A percentile compares a stretch with the other conserved stretches of the same genome.
Conservation (phyloP, 2,888 invertebrate species). For the Diaphora mendica region DNA sequence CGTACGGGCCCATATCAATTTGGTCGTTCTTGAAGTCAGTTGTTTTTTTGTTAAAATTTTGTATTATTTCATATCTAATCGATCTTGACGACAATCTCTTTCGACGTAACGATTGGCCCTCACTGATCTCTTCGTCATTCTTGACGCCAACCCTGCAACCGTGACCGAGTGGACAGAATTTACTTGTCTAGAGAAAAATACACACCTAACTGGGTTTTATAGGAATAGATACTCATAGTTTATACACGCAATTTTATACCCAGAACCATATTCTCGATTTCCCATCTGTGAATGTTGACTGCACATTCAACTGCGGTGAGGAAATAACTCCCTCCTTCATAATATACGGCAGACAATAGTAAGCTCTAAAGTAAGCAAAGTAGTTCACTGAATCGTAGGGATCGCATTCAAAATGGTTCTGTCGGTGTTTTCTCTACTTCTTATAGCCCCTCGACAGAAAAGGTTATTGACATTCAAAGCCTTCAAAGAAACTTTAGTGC, state of each 20-base stretch:
- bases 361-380: slow-evolving; percentile 8
- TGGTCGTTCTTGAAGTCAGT: too few species aligned
- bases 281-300: neutral
- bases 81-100: too few species aligned
- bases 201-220: too few species aligned
- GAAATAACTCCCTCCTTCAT: neutral
- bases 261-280: neutral
- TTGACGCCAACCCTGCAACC: too few species aligned
- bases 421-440: slow-evolving; percentile 12
- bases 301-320: neutral
- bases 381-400: slow-evolving; percentile 4
- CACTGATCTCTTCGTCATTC: too few species aligned
- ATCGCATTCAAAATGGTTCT: slow-evolving; percentile 2
- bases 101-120: too few species aligned
- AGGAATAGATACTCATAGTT: too few species aligned
- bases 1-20: too few species aligned
- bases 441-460: slow-evolving; percentile 9
- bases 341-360: neutral
- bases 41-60: too few species aligned
- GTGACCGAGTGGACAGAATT: too few species aligned
- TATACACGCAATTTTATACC: neutral
- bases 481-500: slow-evolving; percentile 2
- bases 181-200: too few species aligned
- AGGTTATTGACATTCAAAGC: slow-evolving; percentile 12
- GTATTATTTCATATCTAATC: too few species aligned